A percentile compares a stretch with the other conserved stretches of the same genome.
Conservation (phyloP, 2,797 vertebrate genomes). For the Helarctos malayanus region DNA sequence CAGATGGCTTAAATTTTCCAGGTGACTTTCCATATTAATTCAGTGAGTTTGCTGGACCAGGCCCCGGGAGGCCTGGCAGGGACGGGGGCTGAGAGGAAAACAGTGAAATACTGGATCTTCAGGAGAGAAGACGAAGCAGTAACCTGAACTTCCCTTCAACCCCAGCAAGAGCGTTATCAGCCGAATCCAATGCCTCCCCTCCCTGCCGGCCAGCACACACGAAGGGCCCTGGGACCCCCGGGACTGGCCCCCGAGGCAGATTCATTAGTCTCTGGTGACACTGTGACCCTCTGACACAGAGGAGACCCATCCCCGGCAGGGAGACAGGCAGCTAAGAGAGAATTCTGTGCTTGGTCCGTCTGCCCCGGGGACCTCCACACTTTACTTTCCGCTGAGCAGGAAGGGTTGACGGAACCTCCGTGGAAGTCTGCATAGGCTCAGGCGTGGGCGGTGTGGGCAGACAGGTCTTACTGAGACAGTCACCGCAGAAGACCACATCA, state of each 20-base stretch:
- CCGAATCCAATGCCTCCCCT: accelerated
- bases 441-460: neutral
- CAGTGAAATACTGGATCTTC: neutral
- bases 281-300: neutral
- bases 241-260: accelerated
- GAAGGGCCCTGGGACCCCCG: accelerated
- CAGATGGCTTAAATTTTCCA: constrained; percentile 82
- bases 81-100: neutral
- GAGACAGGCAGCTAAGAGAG: accelerated
- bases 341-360: neutral
- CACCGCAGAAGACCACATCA: accelerated
- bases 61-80: constrained; percentile 33
- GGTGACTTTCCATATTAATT: constrained; percentile 78
- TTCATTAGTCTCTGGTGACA: neutral
- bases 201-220: accelerated
- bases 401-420: no score
- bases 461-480: neutral
- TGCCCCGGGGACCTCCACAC: accelerated
- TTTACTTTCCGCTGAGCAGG: neutral
- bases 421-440: neutral
- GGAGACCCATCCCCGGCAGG: accelerated
- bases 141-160: neutral
- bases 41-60: constrained; percentile 14
- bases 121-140: neutral
- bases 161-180: neutral